Base-by-base conservation (phyloP, 2,888 invertebrate genomes). In the Candidula unifasciata region DNA sequence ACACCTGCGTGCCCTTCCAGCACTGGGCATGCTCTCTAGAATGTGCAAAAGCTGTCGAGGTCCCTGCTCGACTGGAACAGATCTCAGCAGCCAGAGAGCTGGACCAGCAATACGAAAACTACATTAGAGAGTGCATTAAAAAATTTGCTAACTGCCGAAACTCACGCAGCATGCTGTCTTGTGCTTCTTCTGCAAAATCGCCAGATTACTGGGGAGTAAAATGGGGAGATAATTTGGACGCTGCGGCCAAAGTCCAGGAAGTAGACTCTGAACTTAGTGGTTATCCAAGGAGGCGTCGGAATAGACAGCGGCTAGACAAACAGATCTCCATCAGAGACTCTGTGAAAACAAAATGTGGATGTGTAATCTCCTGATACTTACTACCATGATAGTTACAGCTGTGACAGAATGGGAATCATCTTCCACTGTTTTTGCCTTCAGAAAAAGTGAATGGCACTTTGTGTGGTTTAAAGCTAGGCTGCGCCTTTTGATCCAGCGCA, bases 1-100 rank as follows among this genome's bases (percentile, higher is more conserved):
- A 94, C 90, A 94, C 94, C 0, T 94, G 94, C 90, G 94, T 94
- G 57, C 94, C 94, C 64, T 94, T 94, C 89, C 94, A 94, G 86
- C 94, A 94, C 89, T 94, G 94, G 94, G 94, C 94, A 0, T 94
- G 94, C 88, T 93, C 93, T 5, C 85, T 91, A 68, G 89, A 91
- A 30, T 94, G 94, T 91, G 94, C 94, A 21, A 91, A 91, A 85
- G 93, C 92, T 5, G 93, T 94, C 27, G 94, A 94, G 89, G 91
- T 94, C 35, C 94, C 94, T 3, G 94, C 94, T 0, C 88, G 94
- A 33, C 89, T 90, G 35, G 93, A 93, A 83, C 93, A 94, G 88
- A 92, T 94, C 13, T 90, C 91, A 3, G 92, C 93, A 18, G 92
- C 93, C 35, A 85, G 89, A 71, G 91, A 93, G 86, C 91, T 93